Conservation (phyloP, 2,797 vertebrate genomes). For the Cossypha heuglini region DNA sequence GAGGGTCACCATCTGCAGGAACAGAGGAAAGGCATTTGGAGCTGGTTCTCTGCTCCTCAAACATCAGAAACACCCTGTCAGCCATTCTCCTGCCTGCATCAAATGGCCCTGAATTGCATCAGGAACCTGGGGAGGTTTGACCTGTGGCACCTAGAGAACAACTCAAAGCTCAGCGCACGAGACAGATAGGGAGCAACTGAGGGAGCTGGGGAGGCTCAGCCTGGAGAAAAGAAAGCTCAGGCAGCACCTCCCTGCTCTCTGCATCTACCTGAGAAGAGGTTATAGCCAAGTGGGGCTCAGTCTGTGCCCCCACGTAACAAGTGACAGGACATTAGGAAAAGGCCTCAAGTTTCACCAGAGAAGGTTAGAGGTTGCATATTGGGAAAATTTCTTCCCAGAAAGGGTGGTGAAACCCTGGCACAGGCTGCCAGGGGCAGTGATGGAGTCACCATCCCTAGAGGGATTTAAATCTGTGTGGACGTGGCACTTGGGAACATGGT, state of each 20-base stretch:
- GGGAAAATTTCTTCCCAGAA: background rate
- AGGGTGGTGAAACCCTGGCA: background rate
- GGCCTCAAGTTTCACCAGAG: background rate
- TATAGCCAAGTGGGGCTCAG: background rate
- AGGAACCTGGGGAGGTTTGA: background rate
- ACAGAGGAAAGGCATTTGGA: background rate
- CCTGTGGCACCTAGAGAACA: background rate
- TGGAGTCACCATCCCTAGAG: background rate
- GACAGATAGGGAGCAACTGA: background rate
- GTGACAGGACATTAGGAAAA: background rate
- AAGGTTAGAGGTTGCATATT: background rate
- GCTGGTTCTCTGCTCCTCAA: background rate
- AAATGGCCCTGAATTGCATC: background rate
- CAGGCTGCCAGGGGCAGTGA: background rate
- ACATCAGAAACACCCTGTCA: background rate
- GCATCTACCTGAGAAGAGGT: background rate
- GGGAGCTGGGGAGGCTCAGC: background rate
- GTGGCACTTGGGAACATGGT: background rate
- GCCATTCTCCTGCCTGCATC: background rate
- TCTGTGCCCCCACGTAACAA: background rate
- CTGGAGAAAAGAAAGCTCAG: background rate
- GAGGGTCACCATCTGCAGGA: conserved; percentile 91
- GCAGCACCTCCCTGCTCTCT: background rate
- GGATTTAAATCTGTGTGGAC: background rate
- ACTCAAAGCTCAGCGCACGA: background rate